Percentiles rank a stretch among this genome's conserved stretches.
phyloP scores from a whole-genome alignment of 2,888 invertebrate genomes.

The Keiferia lycopersicella region DNA sequence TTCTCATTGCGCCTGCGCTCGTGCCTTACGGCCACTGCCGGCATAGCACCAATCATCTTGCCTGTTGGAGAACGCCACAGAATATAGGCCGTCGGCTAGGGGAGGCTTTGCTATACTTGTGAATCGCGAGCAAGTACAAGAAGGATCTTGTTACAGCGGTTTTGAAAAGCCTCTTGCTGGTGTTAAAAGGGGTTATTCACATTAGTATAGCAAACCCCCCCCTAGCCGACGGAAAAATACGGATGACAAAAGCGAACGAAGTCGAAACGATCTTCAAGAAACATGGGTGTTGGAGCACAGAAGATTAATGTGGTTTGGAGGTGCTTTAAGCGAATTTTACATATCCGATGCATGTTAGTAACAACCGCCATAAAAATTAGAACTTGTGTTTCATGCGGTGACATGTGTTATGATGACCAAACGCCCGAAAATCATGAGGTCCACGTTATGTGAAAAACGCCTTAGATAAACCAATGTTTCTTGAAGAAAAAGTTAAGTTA shows the following conservation, averaged over 20 bases:
- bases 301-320: too few species aligned
- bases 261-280: constrained; percentile 6
- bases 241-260: constrained; percentile 8
- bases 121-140: not conserved
- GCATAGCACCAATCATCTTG: constrained; percentile 93
- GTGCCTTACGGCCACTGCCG: constrained; percentile 91
- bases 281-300: too few species aligned
- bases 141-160: not conserved
- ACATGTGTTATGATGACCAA: too few species aligned
- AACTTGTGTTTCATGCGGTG: too few species aligned
- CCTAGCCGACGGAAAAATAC: constrained; percentile 12
- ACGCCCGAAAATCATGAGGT: too few species aligned
- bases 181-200: not conserved
- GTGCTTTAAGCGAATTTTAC: too few species aligned
- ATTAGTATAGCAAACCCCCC: constrained; percentile 15
- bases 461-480: too few species aligned
- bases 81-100: constrained; percentile 21
- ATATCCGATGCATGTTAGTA: too few species aligned
- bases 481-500: too few species aligned
- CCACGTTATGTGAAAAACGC: too few species aligned
- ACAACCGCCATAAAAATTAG: too few species aligned
- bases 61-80: constrained; percentile 46
- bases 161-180: not conserved
- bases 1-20: constrained; percentile 89
- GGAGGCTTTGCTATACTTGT: constrained; percentile 13